phyloP scores from a whole-genome alignment of 2,888 invertebrate genomes.

The Lysandra bellargus region DNA sequence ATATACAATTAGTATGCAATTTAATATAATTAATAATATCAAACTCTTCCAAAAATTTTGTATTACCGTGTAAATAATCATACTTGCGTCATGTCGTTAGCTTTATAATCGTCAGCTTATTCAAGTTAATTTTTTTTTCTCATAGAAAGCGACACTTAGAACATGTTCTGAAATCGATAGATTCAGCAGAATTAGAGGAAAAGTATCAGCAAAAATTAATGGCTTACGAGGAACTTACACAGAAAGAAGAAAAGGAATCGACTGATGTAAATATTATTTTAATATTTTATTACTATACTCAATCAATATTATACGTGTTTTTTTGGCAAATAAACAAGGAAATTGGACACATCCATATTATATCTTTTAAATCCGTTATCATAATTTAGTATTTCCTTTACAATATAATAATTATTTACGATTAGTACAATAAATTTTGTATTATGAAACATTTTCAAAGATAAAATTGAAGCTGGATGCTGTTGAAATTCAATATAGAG shows the following conservation, averaged over 20 bases:
- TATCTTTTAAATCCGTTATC: neutral
- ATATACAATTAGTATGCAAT: too few species aligned
- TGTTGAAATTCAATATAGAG: constrained; percentile 53
- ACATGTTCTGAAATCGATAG: constrained; percentile 67
- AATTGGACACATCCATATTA: too few species aligned
- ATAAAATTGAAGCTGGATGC: constrained; percentile 59
- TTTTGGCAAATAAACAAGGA: too few species aligned
- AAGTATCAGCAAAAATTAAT: constrained; percentile 66
- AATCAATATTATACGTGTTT: neutral
- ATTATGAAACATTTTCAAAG: constrained; percentile 44
- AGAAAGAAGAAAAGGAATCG: constrained; percentile 62
- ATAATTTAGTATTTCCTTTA: neutral
- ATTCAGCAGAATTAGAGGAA: constrained; percentile 68
- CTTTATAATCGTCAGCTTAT: neutral
- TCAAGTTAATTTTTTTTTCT: constrained; percentile 27
- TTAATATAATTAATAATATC: too few species aligned
- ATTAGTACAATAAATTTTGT: too few species aligned
- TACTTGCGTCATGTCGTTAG: neutral
- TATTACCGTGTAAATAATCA: too few species aligned
- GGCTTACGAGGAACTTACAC: constrained; percentile 62
- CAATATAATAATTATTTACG: too few species aligned
- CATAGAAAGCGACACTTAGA: constrained; percentile 69
- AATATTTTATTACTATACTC: too few species aligned
- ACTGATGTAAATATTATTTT: constrained; percentile 54
- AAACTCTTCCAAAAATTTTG: too few species aligned